A percentile compares a stretch with the other conserved stretches of the same genome.
Conservation (phyloP, 2,888 invertebrate genomes). For the Serripes groenlandicus region DNA sequence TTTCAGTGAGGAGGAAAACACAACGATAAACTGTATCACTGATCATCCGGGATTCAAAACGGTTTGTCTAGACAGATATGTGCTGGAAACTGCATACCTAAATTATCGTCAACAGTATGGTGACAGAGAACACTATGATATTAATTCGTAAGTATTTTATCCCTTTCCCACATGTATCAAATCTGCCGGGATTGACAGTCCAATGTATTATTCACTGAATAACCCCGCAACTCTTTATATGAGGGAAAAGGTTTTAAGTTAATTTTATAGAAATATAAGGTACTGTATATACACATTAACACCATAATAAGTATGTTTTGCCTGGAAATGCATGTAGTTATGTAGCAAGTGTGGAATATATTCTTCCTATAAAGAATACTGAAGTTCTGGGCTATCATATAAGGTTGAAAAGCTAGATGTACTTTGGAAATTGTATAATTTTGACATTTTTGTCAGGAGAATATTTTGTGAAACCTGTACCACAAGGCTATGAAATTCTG, state of each 20-base stretch:
- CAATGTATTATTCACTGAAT: neutral
- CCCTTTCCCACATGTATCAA: too few species aligned
- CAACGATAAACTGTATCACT: conserved; percentile 23
- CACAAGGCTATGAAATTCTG: too few species aligned
- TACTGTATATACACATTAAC: neutral
- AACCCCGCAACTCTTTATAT: too few species aligned
- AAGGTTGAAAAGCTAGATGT: too few species aligned
- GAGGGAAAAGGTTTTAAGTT: neutral
- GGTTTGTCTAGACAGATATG: conserved; percentile 27
- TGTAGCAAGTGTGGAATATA: too few species aligned
- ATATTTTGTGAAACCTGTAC: too few species aligned
- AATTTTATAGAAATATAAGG: neutral
- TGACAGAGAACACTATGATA: neutral
- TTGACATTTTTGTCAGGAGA: too few species aligned
- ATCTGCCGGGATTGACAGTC: too few species aligned
- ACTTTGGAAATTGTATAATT: too few species aligned
- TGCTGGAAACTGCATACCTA: conserved; percentile 35
- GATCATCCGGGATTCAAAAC: conserved; percentile 31
- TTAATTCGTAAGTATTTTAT: neutral
- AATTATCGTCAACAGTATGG: conserved; percentile 42
- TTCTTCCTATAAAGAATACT: too few species aligned
- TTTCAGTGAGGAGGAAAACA: neutral
- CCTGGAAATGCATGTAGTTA: too few species aligned
- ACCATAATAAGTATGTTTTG: neutral
- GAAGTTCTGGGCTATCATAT: too few species aligned